Base-by-base conservation (phyloP, 2,113 vertebrate species). In the Elanus axillaris region DNA sequence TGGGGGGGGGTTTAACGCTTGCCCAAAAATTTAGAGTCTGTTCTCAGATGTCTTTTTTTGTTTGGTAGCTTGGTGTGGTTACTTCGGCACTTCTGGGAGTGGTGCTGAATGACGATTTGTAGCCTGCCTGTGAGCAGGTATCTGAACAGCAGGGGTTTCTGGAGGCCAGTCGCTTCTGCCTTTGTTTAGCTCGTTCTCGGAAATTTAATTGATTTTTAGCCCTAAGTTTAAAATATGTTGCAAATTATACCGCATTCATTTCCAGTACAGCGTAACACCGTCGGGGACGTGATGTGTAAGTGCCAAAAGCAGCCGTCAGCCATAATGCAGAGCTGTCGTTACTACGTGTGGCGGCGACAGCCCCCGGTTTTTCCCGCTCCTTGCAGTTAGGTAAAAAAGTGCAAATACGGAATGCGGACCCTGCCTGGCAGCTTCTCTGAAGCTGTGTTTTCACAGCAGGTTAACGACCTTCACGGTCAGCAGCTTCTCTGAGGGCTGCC, bases 231-330 rank as follows among this genome's bases (percentile, higher is more conserved):
- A 52, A 68, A 52, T 17, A 25, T 0, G 8, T 68, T 26, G 59
- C 21, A 18, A 17, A 47, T 56, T 19, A 21, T 4, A 6, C 69
- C 8, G 20, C 23, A 1, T 31, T 43, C 16, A 3, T 52, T 62
- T 31, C 67, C 47, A 8, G 2, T 4, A 4, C 25, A 19, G 67
- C 5, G 12, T 23, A 15, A 25, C 13, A 1, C 67, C 20, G 32
- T 8, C 4, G 13, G 45, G 26, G 38, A 23, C 25, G 0, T 5
- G 55, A 22, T 18, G 38, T 4, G 19, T 7, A 4, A 12, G 47
- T 32, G 68, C 81, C 58, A 36, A 10, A 26, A 38, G 58, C 81
- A 6, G 31, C 67, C 25, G 6, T 27, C 31, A 8, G 81, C 38
- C 3, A 4, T 23, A 8, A 7, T 0, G 22, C 23, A 3, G 82